These are phyloP conservation scores for Lasioglossum vierecki DNA, from an alignment of 2,888 invertebrate species.

Conservation along the genomic window DNA sequence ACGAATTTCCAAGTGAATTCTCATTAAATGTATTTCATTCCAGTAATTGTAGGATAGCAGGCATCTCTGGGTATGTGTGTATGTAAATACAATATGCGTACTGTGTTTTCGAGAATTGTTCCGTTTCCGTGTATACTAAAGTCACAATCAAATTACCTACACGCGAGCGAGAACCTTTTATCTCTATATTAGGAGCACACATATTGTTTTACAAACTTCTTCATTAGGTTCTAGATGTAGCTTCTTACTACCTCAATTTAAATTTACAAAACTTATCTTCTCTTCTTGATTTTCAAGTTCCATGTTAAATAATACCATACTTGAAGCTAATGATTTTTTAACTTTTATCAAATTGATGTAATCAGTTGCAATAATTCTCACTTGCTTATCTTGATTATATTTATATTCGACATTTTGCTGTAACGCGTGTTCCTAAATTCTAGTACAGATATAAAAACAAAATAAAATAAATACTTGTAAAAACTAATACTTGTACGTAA, in stretches of 20 bases:
- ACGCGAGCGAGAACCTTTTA: not conserved
- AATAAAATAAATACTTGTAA: no score
- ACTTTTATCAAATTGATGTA: no score
- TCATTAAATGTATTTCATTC: slow-evolving; percentile 23
- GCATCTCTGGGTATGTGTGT: not conserved
- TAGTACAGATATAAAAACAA: no score
- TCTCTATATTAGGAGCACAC: not conserved
- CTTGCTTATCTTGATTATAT: no score
- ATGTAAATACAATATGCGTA: not conserved
- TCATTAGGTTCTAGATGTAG: not conserved
- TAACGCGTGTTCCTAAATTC: no score
- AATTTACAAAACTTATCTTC: not conserved
- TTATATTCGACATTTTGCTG: no score
- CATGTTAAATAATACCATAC: no score
- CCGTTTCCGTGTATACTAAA: not conserved
- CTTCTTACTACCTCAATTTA: not conserved
- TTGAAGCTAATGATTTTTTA: no score
- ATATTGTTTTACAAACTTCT: not conserved
- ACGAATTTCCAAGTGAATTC: slow-evolving; percentile 39
- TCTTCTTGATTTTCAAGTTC: no score
- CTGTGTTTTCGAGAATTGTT: not conserved
- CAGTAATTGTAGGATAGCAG: slow-evolving; percentile 7
- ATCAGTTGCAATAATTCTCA: no score
- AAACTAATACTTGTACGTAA: no score
- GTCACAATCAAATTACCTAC: not conserved